Base-by-base conservation (phyloP, 2,797 vertebrate genomes). In the Anguilla obscura region DNA sequence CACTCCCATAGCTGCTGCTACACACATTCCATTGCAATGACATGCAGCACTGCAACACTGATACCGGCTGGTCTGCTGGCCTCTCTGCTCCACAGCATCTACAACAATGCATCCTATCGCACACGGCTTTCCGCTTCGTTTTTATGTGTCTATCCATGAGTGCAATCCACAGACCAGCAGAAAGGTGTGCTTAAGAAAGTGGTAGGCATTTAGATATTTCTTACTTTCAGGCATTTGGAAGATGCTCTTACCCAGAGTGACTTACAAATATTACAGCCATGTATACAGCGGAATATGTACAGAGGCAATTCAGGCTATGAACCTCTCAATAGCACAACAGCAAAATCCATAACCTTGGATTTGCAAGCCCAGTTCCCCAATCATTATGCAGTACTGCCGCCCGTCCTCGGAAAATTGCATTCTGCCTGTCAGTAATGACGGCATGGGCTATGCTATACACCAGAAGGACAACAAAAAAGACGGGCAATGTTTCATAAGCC, bases 1-100 rank as follows among this genome's bases (percentile, higher is more conserved):
- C 88, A 86, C 88, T 21, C 88, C 85, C 88, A 86, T 74, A 63
- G 74, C 14, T 76, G 83, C 52, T 54, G 87, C 63, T 69, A 69
- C 83, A 12, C 58, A 8, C 74, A 89, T 85, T 89, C 86, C 85
- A 71, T 40, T 33, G 40, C 88, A 45, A 71, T 79, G 89, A 30
- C 86, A 71, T 66, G 21, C 21, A 82, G 79, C 79, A 24, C 74
- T 21, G 74, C 74, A 79, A 45, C 74, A 45, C 79, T 82, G 79
- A 82, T 50, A 82, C 45, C 16, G 21, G 40, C 45, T 50, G 24
- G 40, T 24, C 79, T n/a, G 45, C 24, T 48, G 40, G 79, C n/a
- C 79, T 45, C 21, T 48, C 79, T 82, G 40, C 45, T 10, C 18
- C 40, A 82, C 36, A 82, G 40, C 76, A 80, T 24, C 36, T 3